phyloP scores from a whole-genome alignment of 2,113 vertebrate genomes.

The Cephalophus harveyi region DNA sequence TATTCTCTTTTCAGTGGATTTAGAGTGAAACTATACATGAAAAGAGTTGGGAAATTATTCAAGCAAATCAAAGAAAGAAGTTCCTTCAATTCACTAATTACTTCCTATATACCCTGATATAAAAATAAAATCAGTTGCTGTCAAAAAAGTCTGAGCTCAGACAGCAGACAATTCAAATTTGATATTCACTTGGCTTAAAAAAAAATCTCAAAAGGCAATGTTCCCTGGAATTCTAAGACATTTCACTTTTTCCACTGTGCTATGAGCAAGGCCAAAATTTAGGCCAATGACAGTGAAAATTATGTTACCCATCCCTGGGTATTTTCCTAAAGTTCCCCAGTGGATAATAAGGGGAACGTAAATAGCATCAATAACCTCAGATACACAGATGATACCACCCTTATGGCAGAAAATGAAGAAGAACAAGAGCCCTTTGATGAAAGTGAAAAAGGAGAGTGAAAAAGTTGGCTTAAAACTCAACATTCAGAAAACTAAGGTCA shows the following conservation, averaged over 20 bases:
- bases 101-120: not conserved
- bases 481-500: not conserved
- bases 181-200: not conserved
- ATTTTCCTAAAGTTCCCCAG: not conserved
- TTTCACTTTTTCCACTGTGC: not conserved
- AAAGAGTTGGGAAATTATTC: conserved; percentile 50
- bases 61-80: conserved; percentile 54
- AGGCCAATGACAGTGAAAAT: conserved; percentile 2
- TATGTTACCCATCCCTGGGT: not conserved
- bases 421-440: not conserved
- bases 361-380: not conserved
- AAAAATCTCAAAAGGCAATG: not conserved
- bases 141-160: conserved; percentile 25
- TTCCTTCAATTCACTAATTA: conserved; percentile 51
- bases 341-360: not conserved
- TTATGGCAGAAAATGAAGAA: not conserved
- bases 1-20: conserved; percentile 8
- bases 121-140: conserved; percentile 22
- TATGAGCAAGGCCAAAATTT: not conserved
- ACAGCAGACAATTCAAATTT: not conserved
- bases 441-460: not conserved
- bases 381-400: not conserved
- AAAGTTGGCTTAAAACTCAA: not conserved
- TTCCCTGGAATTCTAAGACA: conserved; percentile 40
- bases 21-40: not conserved